Conservation (phyloP, 2,888 invertebrate species). For the Orgyia antiqua region DNA sequence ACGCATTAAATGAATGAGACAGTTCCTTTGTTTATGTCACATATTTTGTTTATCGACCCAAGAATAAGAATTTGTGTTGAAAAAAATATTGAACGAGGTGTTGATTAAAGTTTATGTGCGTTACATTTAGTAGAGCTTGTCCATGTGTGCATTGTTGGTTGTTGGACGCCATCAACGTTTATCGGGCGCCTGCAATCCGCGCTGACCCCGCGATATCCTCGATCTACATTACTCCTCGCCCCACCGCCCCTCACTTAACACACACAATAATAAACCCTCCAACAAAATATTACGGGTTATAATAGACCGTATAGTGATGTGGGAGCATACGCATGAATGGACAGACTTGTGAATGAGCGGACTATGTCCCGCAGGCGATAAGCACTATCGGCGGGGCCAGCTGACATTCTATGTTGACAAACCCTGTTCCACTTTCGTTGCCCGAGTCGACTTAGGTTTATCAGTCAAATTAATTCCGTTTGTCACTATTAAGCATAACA, state of each 20-base stretch:
- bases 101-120: slow-evolving; percentile 27
- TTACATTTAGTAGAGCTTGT: slow-evolving; percentile 20
- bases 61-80: background rate
- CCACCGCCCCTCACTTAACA: slow-evolving; percentile 28
- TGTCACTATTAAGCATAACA: slow-evolving; percentile 28
- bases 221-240: slow-evolving; percentile 61
- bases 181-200: slow-evolving; percentile 75
- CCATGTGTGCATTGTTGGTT: slow-evolving; percentile 34
- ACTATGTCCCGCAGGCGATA: slow-evolving; percentile 74
- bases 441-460: slow-evolving; percentile 58
- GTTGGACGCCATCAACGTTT: slow-evolving; percentile 56
- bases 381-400: slow-evolving; percentile 74
- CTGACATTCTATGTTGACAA: slow-evolving; percentile 74
- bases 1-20: no score
- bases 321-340: slow-evolving; percentile 69
- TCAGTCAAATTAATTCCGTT: slow-evolving; percentile 46
- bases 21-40: no score
- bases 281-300: slow-evolving; percentile 40
- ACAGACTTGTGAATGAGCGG: slow-evolving; percentile 74
- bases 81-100: slow-evolving; percentile 26
- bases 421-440: slow-evolving; percentile 73
- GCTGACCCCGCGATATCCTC: slow-evolving; percentile 77
- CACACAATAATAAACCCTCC: slow-evolving; percentile 42
- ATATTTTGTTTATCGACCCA: no score
- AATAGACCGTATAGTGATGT: slow-evolving; percentile 31